phyloP scores from a whole-genome alignment of 2,888 invertebrate species.

The Clivina fossor region DNA sequence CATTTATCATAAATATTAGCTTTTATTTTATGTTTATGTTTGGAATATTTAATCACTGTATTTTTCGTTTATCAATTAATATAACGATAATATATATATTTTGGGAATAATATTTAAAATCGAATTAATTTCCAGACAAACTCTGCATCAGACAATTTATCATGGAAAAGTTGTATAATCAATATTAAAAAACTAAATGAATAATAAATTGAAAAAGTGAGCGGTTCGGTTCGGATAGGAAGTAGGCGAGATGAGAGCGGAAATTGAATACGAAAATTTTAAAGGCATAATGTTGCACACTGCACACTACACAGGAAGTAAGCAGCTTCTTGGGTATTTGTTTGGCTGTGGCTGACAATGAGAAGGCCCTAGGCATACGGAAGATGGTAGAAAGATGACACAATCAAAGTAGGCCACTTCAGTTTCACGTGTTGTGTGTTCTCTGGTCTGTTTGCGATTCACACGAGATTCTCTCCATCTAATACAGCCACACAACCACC shows the following conservation, averaged over 20 bases:
- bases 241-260: no score
- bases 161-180: no score
- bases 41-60: not conserved
- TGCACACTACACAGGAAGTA: constrained; percentile 25
- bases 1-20: not conserved
- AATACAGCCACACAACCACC: no score
- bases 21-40: not conserved
- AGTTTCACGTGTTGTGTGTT: not conserved
- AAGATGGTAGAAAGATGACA: constrained; percentile 13
- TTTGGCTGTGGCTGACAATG: no score
- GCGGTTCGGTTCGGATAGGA: no score
- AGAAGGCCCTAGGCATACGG: no score
- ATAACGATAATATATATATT: not conserved
- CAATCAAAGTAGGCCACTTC: constrained; percentile 10
- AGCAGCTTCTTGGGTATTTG: constrained; percentile 28
- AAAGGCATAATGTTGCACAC: no score
- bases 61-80: not conserved
- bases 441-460: constrained; percentile 19
- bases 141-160: no score
- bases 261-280: no score
- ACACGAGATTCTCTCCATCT: constrained; percentile 11
- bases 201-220: no score
- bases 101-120: not conserved
- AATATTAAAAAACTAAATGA: no score
- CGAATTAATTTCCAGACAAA: no score